These are phyloP conservation scores for Falco concolor DNA, from an alignment of 2,797 vertebrate species.

Conservation along the genomic window DNA sequence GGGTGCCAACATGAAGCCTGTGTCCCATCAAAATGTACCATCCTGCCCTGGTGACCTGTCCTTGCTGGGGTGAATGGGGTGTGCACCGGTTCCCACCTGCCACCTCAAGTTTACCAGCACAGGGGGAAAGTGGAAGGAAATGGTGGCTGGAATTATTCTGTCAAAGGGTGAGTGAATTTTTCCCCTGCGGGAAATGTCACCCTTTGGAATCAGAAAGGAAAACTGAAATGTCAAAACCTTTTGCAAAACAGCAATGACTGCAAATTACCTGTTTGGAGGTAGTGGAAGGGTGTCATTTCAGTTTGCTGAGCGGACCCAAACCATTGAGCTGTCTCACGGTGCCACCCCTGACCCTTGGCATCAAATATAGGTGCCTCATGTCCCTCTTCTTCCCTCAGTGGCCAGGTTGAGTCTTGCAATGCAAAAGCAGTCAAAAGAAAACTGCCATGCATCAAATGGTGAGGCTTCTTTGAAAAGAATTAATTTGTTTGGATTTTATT, in stretches of 20 bases:
- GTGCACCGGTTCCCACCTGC: neutral
- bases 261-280: neutral
- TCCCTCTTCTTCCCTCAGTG: neutral
- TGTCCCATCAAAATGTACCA: neutral
- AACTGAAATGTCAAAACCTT: slow-evolving; percentile 44
- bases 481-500: neutral
- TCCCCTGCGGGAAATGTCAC: neutral
- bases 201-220: neutral
- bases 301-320: neutral
- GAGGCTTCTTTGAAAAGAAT: neutral
- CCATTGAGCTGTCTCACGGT: neutral
- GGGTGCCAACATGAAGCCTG: neutral
- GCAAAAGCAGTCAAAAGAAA: neutral
- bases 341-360: neutral
- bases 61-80: neutral
- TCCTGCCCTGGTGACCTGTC: rapidly evolving
- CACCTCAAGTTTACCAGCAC: neutral
- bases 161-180: neutral
- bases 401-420: neutral
- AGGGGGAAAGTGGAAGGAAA: neutral
- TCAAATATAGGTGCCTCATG: neutral
- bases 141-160: neutral
- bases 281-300: neutral
- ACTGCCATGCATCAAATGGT: neutral
- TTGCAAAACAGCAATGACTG: neutral